Evolutionary conservation across 2,888 invertebrate genomes (phyloP).

Genomic region (Trachelus stipa): DNA sequence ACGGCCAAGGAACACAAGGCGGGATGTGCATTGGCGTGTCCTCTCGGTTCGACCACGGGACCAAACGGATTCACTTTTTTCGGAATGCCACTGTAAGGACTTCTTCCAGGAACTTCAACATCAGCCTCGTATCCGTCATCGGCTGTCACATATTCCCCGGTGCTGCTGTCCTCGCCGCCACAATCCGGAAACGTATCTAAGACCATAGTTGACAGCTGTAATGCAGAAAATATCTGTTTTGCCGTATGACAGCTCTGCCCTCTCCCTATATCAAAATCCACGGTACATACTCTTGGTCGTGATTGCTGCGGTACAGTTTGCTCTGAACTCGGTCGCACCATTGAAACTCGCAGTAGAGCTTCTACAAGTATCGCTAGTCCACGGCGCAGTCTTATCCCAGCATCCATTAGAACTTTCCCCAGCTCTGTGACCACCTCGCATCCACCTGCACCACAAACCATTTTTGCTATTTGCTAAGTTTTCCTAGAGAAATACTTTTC

Average conservation of each 20-base stretch:
- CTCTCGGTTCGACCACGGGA: conserved; percentile 55
- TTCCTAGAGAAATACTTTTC: background rate
- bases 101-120: conserved; percentile 68
- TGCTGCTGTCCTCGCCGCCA: conserved; percentile 58
- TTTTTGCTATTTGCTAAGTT: background rate
- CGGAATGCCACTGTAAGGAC: conserved; percentile 38
- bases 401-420: conserved; percentile 48
- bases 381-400: conserved; percentile 51
- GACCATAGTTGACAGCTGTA: conserved; percentile 58
- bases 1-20: conserved; percentile 73
- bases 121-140: conserved; percentile 78
- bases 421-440: conserved; percentile 52
- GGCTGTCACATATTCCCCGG: conserved; percentile 66
- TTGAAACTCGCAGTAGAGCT: conserved; percentile 70
- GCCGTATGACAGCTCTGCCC: conserved; percentile 22
- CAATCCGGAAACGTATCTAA: conserved; percentile 56
- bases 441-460: conserved; percentile 44
- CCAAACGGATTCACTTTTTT: conserved; percentile 42
- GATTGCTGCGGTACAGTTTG: conserved; percentile 69
- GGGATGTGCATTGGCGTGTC: conserved; percentile 70
- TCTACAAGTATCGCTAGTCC: conserved; percentile 68
- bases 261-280: conserved; percentile 13
- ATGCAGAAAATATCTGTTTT: background rate
- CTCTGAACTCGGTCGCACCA: conserved; percentile 68
- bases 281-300: conserved; percentile 66